Base-by-base conservation (phyloP, 2,888 invertebrate species). In the Synergus gifuensis region DNA sequence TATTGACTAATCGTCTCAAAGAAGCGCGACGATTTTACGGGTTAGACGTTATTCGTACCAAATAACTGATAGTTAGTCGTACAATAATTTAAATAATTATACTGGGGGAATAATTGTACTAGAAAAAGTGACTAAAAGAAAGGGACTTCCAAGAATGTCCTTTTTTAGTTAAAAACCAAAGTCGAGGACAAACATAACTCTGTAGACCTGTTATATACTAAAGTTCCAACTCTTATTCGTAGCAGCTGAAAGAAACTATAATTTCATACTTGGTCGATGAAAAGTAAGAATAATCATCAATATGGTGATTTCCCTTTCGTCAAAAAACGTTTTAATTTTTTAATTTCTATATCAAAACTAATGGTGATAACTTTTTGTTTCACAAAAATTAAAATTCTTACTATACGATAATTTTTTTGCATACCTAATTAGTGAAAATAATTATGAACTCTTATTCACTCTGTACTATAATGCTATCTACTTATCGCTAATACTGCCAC, bases 31-130 rank as follows among this genome's bases (percentile, higher is more conserved):
- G 82, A 82, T 88, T 85, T 85, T 85, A 86, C 86, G 85, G 83
- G 85, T 86, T 83, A 86, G 79, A 82, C 85, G 84, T 85, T 87
- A 86, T 87, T 87, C 86, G 88, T 89, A 91, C 89, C 88, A 89
- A 91, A 89, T 88, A 88, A 89, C 79, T 81, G 66, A 81, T 82
- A 86, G 85, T 84, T 85, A 85, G 86, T 83, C 82, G 79, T 86
- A 86, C 85, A 76, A 78, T 78, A 64, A 46, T 63, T 64, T 83
- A 86, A 86, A 79, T 86, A 85, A 88, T 83, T 78, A 84, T 80
- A 84, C 82, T 82, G 14, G 5, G 9, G 22, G 14, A 28, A 62
- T 78, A 84, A 83, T 78, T 78, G 11, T 76, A 81, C 60, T 78
- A 67, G 76, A 62, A 78, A 80, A 62, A 58, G 66, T 78, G 69